These are phyloP conservation scores for Luperina testacea DNA, from an alignment of 2,888 invertebrate species.

Conservation along the genomic window DNA sequence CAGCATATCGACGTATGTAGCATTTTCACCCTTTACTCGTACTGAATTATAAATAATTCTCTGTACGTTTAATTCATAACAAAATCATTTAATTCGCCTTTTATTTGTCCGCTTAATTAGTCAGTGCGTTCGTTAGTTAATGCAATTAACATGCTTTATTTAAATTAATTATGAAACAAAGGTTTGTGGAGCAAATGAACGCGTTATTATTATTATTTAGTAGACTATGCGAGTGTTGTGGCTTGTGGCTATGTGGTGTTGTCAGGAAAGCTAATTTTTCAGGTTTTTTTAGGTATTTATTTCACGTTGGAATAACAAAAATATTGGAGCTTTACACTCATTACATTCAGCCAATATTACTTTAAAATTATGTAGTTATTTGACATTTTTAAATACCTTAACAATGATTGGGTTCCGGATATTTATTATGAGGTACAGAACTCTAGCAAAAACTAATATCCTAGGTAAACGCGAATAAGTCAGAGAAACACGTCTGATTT, in stretches of 20 bases:
- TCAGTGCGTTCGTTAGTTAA: slow-evolving; percentile 33
- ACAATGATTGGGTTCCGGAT: neutral
- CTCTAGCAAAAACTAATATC: neutral
- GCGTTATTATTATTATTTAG: slow-evolving; percentile 16
- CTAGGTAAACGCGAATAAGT: slow-evolving; percentile 8
- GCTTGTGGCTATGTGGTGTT: neutral
- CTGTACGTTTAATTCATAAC: slow-evolving; percentile 9
- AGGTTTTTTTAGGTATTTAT: neutral
- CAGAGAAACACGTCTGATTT: slow-evolving; percentile 38
- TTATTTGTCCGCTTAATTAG: slow-evolving; percentile 12
- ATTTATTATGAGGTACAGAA: neutral
- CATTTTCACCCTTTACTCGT: neutral
- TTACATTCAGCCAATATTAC: neutral
- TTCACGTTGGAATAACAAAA: neutral
- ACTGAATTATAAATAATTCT: slow-evolving; percentile 20
- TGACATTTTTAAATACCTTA: neutral
- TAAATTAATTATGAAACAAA: slow-evolving; percentile 26
- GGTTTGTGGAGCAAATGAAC: slow-evolving; percentile 16
- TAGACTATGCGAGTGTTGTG: slow-evolving; percentile 1
- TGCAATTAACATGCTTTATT: slow-evolving; percentile 26
- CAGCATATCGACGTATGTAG: neutral
- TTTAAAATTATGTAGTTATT: neutral
- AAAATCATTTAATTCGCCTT: slow-evolving; percentile 9
- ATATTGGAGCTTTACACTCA: neutral
- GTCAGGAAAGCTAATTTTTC: neutral